Conservation (phyloP, 2,888 invertebrate species). For the Sminthurinus aureus region DNA sequence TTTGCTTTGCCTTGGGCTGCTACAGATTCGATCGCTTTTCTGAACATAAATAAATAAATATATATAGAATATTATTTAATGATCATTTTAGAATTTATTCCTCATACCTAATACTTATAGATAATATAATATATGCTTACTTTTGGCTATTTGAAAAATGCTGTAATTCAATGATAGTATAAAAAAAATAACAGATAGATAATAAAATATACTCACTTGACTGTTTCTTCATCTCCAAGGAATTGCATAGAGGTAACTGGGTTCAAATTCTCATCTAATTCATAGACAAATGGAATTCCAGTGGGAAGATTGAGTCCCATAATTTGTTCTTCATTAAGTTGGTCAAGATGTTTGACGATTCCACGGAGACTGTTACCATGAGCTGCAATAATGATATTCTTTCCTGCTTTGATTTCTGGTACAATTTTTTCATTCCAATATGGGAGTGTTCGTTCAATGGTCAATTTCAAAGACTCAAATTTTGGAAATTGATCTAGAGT, state of each 20-base stretch:
- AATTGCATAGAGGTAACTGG: slow-evolving; percentile 77
- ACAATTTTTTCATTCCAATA: slow-evolving; percentile 87
- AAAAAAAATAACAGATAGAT: no score
- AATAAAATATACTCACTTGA: slow-evolving; percentile 66
- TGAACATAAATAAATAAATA: not conserved
- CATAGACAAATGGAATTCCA: slow-evolving; percentile 81
- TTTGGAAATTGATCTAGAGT: slow-evolving; percentile 76
- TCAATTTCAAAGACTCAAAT: slow-evolving; percentile 82
- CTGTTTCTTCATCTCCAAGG: slow-evolving; percentile 78
- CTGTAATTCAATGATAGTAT: no score
- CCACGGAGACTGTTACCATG: slow-evolving; percentile 88
- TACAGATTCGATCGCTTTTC: slow-evolving; percentile 76
- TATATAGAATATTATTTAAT: no score
- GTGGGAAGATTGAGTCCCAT: slow-evolving; percentile 80
- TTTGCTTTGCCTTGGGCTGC: slow-evolving; percentile 82
- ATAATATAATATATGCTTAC: no score
- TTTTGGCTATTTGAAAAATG: no score
- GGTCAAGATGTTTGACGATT: slow-evolving; percentile 85
- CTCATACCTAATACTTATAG: no score
- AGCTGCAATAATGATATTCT: slow-evolving; percentile 80
- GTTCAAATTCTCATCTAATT: slow-evolving; percentile 74
- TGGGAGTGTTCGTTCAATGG: slow-evolving; percentile 81
- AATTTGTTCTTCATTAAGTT: slow-evolving; percentile 74
- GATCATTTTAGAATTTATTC: no score
- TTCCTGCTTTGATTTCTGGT: slow-evolving; percentile 81